Base-by-base conservation (phyloP, 2,113 vertebrate genomes). In the Alces alces region DNA sequence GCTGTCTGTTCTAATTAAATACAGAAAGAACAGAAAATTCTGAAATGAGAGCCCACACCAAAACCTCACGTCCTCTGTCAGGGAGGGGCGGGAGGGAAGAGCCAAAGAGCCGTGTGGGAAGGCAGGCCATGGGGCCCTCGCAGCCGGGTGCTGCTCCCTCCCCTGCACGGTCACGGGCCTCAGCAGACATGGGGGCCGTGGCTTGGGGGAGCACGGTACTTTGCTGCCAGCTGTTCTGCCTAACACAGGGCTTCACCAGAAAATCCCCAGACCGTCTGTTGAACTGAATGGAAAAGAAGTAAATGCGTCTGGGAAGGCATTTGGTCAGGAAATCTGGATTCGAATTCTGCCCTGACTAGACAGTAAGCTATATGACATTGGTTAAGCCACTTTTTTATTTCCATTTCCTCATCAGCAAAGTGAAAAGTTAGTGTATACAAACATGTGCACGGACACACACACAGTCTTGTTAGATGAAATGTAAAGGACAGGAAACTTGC, bases 361-460 rank as follows among this genome's bases (percentile, higher is more conserved):
- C 11, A 83, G 8, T 79, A 90, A 88, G 47, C 43, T 91, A 5
- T 82, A n/a, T 47, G 86, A 39, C 33, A 78, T 0, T 80, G 28
- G 43, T 73, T 95, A 87, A 90, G 39, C 3, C 61, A 92, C 73
- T 92, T 96, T 80, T 92, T 95, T 55, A 97, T 90, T 93, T 93
- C 70, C 86, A 84, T 93, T 93, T 89, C 50, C 82, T 88, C 43
- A 80, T 58, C 45, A 91, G 86, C 79, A 86, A 95, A 96, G 92
- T 33, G 16, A 88, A 95, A 79, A 91, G n/a, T 83, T 36, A 79
- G 19, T 33, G 30, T 52, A 21, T 19, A 86, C 54, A 47, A 9
- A 83, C 5, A 84, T 66, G 84, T 50, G 33, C 23, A 80, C 1
- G 30, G 60, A 76, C 55, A 87, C 13, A 55, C 73, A 83, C 2